phyloP scores from a whole-genome alignment of 2,113 vertebrate genomes.

The Romanogobio albipinnatus region DNA sequence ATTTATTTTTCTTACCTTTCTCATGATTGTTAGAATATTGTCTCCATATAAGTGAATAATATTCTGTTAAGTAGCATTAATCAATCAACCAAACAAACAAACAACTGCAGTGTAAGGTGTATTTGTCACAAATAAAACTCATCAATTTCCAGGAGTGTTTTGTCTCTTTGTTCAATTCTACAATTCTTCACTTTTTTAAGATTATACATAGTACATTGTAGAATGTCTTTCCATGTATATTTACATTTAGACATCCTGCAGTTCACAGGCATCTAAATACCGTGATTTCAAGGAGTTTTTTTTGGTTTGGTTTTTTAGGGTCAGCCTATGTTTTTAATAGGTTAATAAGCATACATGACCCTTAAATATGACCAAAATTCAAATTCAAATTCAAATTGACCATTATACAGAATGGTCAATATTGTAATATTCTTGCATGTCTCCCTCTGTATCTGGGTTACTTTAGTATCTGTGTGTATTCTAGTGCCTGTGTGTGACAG shows the following conservation, averaged over 20 bases:
- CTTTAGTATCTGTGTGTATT: neutral
- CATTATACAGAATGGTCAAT: neutral
- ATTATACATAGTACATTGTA: neutral
- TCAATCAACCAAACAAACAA: neutral
- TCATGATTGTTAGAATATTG: neutral
- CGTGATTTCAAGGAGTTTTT: too few relatives aligned
- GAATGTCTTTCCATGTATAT: too few relatives aligned
- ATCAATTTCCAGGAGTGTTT: neutral
- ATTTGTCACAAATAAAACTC: constrained; percentile 11
- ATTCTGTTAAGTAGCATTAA: neutral
- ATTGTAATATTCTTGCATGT: neutral
- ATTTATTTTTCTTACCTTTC: neutral
- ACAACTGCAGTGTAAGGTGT: neutral
- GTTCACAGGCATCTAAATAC: neutral
- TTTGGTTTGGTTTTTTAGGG: neutral
- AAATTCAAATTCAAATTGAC: neutral
- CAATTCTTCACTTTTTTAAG: neutral
- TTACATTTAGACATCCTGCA: too few relatives aligned
- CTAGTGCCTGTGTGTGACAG: constrained; percentile 10
- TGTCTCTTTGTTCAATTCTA: neutral
- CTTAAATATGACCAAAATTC: neutral
- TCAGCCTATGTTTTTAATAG: neutral
- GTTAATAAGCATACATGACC: neutral
- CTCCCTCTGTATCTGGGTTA: constrained; percentile 10
- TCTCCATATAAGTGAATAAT: neutral